phyloP scores from a whole-genome alignment of 2,888 invertebrate species.

The Hirtodrosophila confusa region DNA sequence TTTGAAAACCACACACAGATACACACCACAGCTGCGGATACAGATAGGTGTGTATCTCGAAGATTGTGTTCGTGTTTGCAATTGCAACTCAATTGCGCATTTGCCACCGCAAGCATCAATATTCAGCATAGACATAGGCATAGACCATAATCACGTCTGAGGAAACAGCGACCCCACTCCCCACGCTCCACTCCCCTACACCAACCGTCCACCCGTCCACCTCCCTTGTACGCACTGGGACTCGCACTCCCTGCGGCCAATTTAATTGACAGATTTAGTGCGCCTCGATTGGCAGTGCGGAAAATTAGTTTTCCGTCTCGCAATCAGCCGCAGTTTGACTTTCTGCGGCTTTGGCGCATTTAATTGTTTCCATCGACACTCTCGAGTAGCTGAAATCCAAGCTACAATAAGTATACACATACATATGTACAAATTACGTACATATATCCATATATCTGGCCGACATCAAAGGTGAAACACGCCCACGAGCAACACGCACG shows the following conservation, averaged over 20 bases:
- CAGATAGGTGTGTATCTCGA: constrained; percentile 50
- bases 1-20: constrained; percentile 59
- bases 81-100: constrained; percentile 80
- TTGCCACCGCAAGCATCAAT: constrained; percentile 80
- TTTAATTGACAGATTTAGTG: constrained; percentile 83
- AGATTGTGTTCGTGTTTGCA: constrained; percentile 73
- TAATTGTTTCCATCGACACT: constrained; percentile 79
- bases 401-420: constrained; percentile 1
- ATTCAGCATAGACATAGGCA: constrained; percentile 52
- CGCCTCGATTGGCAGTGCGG: constrained; percentile 81
- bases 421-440: not conserved
- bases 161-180: constrained; percentile 36
- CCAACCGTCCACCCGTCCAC: not conserved
- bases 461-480: constrained; percentile 54
- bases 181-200: not conserved
- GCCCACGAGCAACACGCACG: constrained; percentile 71
- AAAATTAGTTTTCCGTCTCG: constrained; percentile 80
- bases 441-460: constrained; percentile 4
- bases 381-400: constrained; percentile 37
- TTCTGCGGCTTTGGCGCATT: constrained; percentile 65
- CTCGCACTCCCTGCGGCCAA: constrained; percentile 80
- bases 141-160: constrained; percentile 73
- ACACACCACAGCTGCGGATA: constrained; percentile 15
- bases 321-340: constrained; percentile 55
- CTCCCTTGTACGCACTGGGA: constrained; percentile 42